Evolutionary conservation across 1,140 invertebrate genomes (phyloP).

Genomic region (Drosophila kurseongensis): DNA sequence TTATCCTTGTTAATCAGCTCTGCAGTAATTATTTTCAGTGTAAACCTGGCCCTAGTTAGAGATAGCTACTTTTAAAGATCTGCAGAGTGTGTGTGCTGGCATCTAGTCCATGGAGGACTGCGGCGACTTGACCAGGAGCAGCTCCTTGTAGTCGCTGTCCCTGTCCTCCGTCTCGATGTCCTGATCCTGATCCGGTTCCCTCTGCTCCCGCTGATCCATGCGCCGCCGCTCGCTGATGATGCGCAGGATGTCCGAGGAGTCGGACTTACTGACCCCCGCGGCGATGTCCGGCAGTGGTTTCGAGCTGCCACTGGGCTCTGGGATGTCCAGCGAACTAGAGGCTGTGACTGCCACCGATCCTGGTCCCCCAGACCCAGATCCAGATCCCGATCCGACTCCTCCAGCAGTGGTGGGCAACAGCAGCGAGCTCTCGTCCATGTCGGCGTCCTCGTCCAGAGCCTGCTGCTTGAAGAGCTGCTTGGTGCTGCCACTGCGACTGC

Average conservation of each 20-base stretch:
- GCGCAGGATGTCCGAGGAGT: slow-evolving; percentile 80
- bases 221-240: slow-evolving; percentile 82
- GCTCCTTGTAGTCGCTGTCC: slow-evolving; percentile 80
- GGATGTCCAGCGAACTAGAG: slow-evolving; percentile 18
- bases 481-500: slow-evolving; percentile 83
- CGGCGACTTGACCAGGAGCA: slow-evolving; percentile 80
- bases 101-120: slow-evolving; percentile 78
- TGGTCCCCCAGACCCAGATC: slow-evolving; percentile 3
- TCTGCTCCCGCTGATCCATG: slow-evolving; percentile 78
- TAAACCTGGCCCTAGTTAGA: neutral
- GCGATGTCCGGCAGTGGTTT: slow-evolving; percentile 9
- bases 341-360: slow-evolving; percentile 12
- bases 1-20: neutral
- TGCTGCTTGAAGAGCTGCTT: slow-evolving; percentile 84
- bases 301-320: neutral
- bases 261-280: slow-evolving; percentile 60
- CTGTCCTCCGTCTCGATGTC: slow-evolving; percentile 47
- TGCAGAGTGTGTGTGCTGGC: neutral
- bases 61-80: neutral
- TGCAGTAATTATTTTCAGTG: slow-evolving; percentile 1
- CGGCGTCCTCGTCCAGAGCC: slow-evolving; percentile 82
- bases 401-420: slow-evolving; percentile 54
- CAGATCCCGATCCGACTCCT: neutral
- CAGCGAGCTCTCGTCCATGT: slow-evolving; percentile 80
- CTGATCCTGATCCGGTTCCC: slow-evolving; percentile 5